phyloP scores from a whole-genome alignment of 2,888 invertebrate species.

The Parascotia fuliginaria region DNA sequence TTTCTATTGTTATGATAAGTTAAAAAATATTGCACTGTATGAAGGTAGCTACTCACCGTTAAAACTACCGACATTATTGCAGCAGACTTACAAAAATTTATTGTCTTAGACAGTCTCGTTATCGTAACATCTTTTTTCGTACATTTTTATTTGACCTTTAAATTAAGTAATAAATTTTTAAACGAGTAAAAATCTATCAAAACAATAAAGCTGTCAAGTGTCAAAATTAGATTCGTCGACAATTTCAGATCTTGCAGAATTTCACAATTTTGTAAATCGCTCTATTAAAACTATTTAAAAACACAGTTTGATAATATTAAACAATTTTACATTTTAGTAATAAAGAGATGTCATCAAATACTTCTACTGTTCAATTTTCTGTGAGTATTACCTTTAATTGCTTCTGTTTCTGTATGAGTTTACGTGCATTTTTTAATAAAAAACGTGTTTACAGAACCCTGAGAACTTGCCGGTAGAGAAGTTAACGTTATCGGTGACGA shows the following conservation, averaged over 20 bases:
- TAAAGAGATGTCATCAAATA: conserved; percentile 51
- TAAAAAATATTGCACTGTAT: no score
- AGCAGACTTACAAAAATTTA: no score
- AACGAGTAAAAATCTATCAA: conserved; percentile 2
- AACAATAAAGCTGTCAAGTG: conserved; percentile 4
- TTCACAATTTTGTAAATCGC: conserved; percentile 8
- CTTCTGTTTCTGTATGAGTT: background rate
- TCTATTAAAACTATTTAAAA: background rate
- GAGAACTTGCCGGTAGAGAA: conserved; percentile 85
- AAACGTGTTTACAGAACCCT: conserved; percentile 81
- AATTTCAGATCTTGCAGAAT: conserved; percentile 21
- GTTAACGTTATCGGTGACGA: conserved; percentile 70
- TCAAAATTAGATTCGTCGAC: conserved; percentile 37
- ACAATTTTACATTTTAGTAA: conserved; percentile 7
- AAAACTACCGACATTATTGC: no score
- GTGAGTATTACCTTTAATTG: conserved; percentile 43
- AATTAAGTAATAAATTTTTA: background rate
- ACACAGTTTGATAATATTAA: conserved; percentile 3
- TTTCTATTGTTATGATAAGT: no score
- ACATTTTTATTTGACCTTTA: no score
- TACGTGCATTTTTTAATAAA: conserved; percentile 26
- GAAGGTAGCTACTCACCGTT: no score
- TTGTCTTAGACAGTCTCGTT: no score
- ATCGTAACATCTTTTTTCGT: no score
- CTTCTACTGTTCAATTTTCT: conserved; percentile 46